Percentiles rank a stretch among this genome's conserved stretches.
Conservation (phyloP, 1,140 invertebrate genomes). For the Arctopsyche grandis region DNA sequence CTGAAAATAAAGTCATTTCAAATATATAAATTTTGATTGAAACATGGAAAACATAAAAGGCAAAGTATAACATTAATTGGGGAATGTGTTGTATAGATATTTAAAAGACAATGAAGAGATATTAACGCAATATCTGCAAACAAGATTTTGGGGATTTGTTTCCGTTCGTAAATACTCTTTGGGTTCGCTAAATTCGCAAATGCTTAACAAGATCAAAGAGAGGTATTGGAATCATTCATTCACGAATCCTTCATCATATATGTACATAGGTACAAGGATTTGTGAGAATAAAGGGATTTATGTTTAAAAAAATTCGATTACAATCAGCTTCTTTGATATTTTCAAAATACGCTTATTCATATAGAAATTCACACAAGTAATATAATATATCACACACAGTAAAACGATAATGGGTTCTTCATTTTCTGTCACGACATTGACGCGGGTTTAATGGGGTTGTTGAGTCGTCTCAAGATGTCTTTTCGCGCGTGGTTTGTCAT, state of each 20-base stretch:
- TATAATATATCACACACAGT: background rate
- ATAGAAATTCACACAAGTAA: background rate
- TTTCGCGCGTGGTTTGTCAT: slow-evolving; percentile 2
- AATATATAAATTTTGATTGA: no score
- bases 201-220: background rate
- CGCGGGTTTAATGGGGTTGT: background rate
- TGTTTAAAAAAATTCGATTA: no score
- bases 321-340: background rate
- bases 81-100: no score
- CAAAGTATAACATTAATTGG: no score
- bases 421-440: background rate
- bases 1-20: slow-evolving; percentile 54
- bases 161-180: background rate
- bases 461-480: background rate
- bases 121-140: no score
- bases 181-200: background rate
- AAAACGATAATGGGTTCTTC: no score
- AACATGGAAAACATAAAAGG: no score
- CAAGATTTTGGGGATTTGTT: background rate
- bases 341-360: background rate
- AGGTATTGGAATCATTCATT: background rate
- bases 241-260: background rate
- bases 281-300: background rate
- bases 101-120: no score
- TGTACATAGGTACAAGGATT: no score